phyloP scores from a whole-genome alignment of 1,140 invertebrate genomes.

The Mizuhopecten yessoensis region DNA sequence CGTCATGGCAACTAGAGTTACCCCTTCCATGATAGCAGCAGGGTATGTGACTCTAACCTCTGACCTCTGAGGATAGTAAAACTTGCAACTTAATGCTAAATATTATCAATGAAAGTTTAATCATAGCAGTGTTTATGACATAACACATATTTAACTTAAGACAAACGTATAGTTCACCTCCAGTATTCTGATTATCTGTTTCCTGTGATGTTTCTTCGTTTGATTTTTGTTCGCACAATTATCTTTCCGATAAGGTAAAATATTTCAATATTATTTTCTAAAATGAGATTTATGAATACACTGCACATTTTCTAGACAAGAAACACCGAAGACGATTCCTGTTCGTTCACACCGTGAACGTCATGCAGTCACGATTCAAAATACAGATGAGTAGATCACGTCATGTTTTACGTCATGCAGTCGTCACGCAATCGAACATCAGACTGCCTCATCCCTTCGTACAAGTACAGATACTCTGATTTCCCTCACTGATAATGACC shows the following conservation, averaged over 20 bases:
- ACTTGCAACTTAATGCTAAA: neutral
- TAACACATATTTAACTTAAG: neutral
- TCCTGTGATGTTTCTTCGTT: no score
- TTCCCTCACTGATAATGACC: neutral
- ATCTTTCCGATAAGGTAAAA: no score
- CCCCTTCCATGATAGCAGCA: neutral
- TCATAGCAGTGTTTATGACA: neutral
- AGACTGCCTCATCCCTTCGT: neutral
- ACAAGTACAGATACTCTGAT: neutral
- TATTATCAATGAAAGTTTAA: neutral
- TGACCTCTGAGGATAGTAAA: neutral
- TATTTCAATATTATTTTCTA: no score
- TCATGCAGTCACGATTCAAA: neutral
- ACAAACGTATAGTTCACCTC: neutral
- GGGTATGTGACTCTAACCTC: neutral
- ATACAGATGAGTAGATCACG: neutral
- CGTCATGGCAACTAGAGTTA: neutral
- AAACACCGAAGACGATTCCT: no score
- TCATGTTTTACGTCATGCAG: neutral
- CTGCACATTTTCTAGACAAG: no score
- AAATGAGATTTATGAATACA: no score
- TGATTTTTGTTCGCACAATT: no score
- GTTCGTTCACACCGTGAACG: neutral
- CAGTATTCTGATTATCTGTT: no score
- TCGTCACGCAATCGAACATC: neutral